phyloP scores from a whole-genome alignment of 2,797 vertebrate genomes.

The Lates japonicus region DNA sequence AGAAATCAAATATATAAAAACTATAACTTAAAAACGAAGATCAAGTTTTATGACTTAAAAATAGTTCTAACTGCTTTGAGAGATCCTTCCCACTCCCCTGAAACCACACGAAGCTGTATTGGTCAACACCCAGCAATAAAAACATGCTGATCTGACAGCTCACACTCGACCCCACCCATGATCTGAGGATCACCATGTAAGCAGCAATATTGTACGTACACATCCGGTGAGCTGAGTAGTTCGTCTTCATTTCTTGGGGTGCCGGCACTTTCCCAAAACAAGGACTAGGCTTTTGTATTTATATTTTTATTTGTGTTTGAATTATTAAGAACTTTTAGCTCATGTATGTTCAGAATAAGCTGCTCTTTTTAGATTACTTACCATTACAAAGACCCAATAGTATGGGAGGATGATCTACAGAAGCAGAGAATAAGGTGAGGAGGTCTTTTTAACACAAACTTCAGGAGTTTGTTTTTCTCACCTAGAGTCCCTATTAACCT shows the following conservation, averaged over 20 bases:
- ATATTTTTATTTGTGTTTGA: not conserved
- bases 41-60: not conserved
- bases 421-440: not conserved
- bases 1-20: not conserved
- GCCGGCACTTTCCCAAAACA: not conserved
- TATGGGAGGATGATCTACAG: not conserved
- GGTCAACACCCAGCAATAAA: slow-evolving; percentile 36
- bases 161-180: slow-evolving; percentile 51
- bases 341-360: not conserved
- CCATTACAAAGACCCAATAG: not conserved
- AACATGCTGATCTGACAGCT: slow-evolving; percentile 36
- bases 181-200: slow-evolving; percentile 50
- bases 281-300: too few species aligned
- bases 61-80: not conserved
- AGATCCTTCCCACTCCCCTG: not conserved
- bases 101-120: too few species aligned
- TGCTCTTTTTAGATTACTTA: not conserved
- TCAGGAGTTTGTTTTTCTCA: not conserved
- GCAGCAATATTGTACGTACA: slow-evolving; percentile 58
- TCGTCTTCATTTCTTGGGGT: not conserved
- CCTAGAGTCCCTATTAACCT: not conserved
- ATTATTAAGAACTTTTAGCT: not conserved
- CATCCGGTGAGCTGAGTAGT: not conserved
- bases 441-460: not conserved
- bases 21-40: not conserved